These are phyloP conservation scores for Prosopocoilus inquinatus DNA, from an alignment of 2,888 invertebrate genomes.

Conservation along the genomic window DNA sequence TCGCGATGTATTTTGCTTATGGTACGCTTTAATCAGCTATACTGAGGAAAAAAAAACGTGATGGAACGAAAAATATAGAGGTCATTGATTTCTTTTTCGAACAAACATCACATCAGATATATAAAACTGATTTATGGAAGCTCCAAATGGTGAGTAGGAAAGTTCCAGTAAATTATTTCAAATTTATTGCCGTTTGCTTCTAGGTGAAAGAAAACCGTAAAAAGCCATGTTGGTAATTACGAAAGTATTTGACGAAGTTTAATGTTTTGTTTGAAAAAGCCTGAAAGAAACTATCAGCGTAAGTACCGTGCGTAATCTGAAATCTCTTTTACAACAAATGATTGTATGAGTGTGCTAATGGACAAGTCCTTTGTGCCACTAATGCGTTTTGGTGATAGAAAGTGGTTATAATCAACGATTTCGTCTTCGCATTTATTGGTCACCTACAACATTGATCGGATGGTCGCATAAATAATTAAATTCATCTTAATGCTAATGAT, in stretches of 20 bases:
- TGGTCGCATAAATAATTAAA: too few species aligned
- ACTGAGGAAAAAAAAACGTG: background rate
- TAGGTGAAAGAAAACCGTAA: background rate
- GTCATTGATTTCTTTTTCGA: background rate
- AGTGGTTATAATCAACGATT: conserved; percentile 15
- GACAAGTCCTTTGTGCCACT: conserved; percentile 27
- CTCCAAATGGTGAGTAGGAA: background rate
- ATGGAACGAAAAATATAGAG: background rate
- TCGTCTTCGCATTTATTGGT: conserved; percentile 2
- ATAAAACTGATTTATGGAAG: background rate
- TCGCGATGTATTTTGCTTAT: background rate
- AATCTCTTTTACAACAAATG: conserved; percentile 25
- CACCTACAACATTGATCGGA: too few species aligned
- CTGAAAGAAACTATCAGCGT: conserved; percentile 24
- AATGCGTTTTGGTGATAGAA: conserved; percentile 27
- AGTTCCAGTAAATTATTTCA: background rate
- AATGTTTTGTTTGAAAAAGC: conserved; percentile 24
- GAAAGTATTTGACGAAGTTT: conserved; percentile 24
- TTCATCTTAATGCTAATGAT: too few species aligned
- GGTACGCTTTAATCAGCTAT: background rate
- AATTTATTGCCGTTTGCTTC: background rate
- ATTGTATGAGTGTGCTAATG: conserved; percentile 31
- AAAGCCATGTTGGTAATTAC: too few species aligned
- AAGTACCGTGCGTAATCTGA: conserved; percentile 23
- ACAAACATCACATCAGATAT: background rate